Conservation (phyloP, 2,797 vertebrate species). For the Sternarchorhynchus goeldii region DNA sequence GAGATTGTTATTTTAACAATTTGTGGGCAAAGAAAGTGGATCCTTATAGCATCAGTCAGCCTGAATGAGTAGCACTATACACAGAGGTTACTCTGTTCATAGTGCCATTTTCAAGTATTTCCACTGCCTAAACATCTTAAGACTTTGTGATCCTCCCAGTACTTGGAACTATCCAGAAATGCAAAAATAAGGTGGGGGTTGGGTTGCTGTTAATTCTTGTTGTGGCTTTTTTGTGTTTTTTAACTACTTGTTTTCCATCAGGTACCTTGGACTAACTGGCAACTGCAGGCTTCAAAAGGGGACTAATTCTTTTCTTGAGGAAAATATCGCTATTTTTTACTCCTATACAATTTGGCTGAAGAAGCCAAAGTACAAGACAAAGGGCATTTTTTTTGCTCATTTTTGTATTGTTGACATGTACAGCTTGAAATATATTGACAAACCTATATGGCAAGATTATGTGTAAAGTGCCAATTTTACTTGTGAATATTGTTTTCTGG, state of each 20-base stretch:
- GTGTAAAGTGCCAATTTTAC: conserved; percentile 42
- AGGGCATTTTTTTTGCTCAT: background rate
- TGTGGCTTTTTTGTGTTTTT: background rate
- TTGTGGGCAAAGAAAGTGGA: too few species aligned
- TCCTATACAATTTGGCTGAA: conserved; percentile 24
- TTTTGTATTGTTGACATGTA: conserved; percentile 27
- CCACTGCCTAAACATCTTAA: too few species aligned
- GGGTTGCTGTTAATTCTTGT: too few species aligned
- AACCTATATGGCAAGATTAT: background rate
- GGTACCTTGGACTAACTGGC: conserved; percentile 72
- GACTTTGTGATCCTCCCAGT: too few species aligned
- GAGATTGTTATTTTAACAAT: too few species aligned
- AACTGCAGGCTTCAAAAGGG: background rate
- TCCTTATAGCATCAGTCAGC: too few species aligned
- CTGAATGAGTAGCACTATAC: too few species aligned
- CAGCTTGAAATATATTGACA: conserved; percentile 23
- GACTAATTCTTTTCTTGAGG: background rate
- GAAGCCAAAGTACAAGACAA: background rate
- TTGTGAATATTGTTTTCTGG: conserved; percentile 34
- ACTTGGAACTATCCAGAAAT: too few species aligned
- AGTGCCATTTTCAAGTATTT: too few species aligned
- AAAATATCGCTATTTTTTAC: conserved; percentile 32
- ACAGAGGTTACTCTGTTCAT: too few species aligned
- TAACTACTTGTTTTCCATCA: conserved; percentile 49
- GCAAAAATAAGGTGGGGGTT: too few species aligned